Evolutionary conservation across 2,888 invertebrate genomes (phyloP).

Genomic region (Trachelus stipa): DNA sequence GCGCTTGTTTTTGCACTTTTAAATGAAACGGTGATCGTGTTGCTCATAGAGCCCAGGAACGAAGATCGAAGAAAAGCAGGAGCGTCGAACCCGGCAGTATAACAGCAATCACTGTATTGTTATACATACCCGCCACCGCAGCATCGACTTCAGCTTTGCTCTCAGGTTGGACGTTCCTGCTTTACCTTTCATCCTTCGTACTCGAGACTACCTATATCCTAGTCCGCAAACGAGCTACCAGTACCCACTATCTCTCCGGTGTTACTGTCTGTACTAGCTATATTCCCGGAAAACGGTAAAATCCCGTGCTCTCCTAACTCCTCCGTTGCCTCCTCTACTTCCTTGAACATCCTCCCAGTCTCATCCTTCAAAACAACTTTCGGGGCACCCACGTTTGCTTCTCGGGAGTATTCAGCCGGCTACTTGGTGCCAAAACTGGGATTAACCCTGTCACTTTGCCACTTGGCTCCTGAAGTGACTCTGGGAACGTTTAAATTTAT

Average conservation of each 20-base stretch:
- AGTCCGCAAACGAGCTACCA: slow-evolving; percentile 11
- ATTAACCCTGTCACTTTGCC: not conserved
- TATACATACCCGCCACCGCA: slow-evolving; percentile 49
- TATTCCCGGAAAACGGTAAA: slow-evolving; percentile 2
- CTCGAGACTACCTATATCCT: slow-evolving; percentile 2
- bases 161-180: slow-evolving; percentile 22
- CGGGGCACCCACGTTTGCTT: not conserved
- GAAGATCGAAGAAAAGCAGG: slow-evolving; percentile 14
- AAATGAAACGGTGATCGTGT: slow-evolving; percentile 40
- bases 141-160: slow-evolving; percentile 35
- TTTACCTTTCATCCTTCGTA: slow-evolving; percentile 24
- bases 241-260: slow-evolving; percentile 12
- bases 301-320: not conserved
- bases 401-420: not conserved
- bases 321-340: not conserved
- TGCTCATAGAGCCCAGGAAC: slow-evolving; percentile 15
- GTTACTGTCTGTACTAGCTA: not conserved
- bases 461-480: not conserved
- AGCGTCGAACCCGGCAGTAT: slow-evolving; percentile 53
- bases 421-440: not conserved
- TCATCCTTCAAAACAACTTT: not conserved
- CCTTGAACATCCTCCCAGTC: slow-evolving; percentile 2
- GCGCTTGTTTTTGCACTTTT: slow-evolving; percentile 49
- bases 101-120: slow-evolving; percentile 53
- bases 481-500: not conserved